Evolutionary conservation across 2,797 vertebrate species (phyloP), one percentile per base, ranked within the genome.

Genomic region (Karalla daura): DNA sequence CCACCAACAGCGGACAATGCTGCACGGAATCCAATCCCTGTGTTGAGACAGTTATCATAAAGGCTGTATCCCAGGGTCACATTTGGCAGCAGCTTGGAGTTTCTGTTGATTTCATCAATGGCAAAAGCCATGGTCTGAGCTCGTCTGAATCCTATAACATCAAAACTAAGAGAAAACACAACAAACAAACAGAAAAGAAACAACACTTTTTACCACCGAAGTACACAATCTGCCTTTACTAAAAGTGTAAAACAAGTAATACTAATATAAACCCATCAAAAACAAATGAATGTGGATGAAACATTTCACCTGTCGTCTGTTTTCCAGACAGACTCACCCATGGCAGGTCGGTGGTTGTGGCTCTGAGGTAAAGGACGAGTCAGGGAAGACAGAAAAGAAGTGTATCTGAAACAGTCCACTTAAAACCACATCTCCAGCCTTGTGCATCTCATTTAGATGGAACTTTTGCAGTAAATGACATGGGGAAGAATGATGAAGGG

Each of bases 351-450:
- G 37, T 15, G n/a, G 37, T 11, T 40, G 37, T 40, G 37, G 37
- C n/a, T 89, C 30, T 20, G 81, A 85, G 21, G 65, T 85, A 44
- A 88, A 92, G 27, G 77, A 81, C 33, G 88, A 25, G 17, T 91
- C 83, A 41, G 86, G 86, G 51, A 83, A 86, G 1, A 74, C 54
- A 17, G 87, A 78, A 15, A 81, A 76, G 28, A 89, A 75, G 7
- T 80, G 76, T 5, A 89, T 43, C 45, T 80, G 74, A 59, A 91
- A 92, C 18, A 92, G 52, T 3, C 91, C 91, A 52, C 91, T 88
- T 0, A 92, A 49, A 46, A 90, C 43, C 32, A 90, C 59, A 56
- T 91, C 88, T 58, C 90, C 90, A 37, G 79, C 21, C 32, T 73
- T 78, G 27, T 68, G 63, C 72, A 91, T 79, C 44, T 78, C 68